Percentiles rank a stretch among this genome's conserved stretches.
phyloP scores from a whole-genome alignment of 2,797 vertebrate genomes.

The Anomalospiza imberbis region DNA sequence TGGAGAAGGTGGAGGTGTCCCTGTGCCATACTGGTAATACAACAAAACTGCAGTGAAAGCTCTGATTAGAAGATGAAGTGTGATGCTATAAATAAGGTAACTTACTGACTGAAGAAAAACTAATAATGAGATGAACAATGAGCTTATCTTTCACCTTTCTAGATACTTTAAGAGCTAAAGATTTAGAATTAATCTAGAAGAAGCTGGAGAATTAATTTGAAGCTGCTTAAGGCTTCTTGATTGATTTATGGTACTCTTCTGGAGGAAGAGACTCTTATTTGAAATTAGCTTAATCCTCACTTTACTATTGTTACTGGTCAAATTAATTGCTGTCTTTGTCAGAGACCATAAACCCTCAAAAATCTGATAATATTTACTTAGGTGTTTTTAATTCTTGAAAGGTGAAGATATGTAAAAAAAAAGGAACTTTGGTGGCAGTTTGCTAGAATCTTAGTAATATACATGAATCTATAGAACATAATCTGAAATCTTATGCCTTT shows the following conservation, averaged over 20 bases:
- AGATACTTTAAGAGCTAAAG: background rate
- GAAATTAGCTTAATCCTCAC: background rate
- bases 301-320: background rate
- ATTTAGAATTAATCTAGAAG: background rate
- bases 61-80: background rate
- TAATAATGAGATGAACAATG: background rate
- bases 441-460: background rate
- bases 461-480: accelerated
- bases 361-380: background rate
- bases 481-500: background rate
- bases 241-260: background rate
- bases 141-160: background rate
- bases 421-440: background rate
- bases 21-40: background rate
- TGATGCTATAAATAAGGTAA: background rate
- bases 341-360: background rate
- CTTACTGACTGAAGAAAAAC: background rate
- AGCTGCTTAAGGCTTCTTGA: background rate
- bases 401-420: background rate
- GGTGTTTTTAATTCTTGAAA: background rate
- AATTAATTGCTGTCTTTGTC: background rate
- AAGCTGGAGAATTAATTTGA: background rate
- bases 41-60: background rate
- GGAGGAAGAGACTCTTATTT: background rate
- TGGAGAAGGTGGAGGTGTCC: background rate